phyloP scores from a whole-genome alignment of 2,113 vertebrate species.

The Lamprotornis superbus region DNA sequence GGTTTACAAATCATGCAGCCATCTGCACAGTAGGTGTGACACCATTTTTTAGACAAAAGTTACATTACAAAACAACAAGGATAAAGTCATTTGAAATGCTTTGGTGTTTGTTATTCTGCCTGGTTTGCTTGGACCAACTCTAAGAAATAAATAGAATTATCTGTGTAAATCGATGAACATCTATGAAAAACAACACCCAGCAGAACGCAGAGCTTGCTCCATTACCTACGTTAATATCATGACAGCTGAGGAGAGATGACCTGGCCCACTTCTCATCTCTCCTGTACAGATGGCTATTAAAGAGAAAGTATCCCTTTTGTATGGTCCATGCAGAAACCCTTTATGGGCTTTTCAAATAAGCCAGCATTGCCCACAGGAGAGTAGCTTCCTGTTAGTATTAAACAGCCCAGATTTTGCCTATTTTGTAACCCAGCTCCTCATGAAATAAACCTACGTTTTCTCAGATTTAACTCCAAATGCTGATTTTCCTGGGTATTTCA shows the following conservation, averaged over 20 bases:
- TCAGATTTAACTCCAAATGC: conserved; percentile 59
- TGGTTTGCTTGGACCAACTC: conserved; percentile 87
- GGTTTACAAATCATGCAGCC: conserved; percentile 83
- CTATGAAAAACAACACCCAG: conserved; percentile 96
- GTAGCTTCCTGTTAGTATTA: conserved; percentile 80
- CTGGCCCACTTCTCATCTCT: conserved; percentile 95
- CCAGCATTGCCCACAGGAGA: conserved; percentile 83
- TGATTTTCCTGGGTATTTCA: conserved; percentile 22
- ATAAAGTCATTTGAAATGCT: conserved; percentile 84
- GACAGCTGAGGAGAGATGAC: conserved; percentile 99
- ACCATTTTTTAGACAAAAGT: conserved; percentile 84
- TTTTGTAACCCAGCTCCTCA: conserved; percentile 68
- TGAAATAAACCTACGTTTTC: conserved; percentile 71
- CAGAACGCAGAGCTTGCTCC: conserved; percentile 94
- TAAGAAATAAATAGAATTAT: conserved; percentile 98
- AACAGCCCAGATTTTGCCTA: conserved; percentile 79
- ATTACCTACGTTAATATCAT: conserved; percentile 99
- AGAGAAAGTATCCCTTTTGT: conserved; percentile 95
- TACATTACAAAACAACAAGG: conserved; percentile 84
- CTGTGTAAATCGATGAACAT: conserved; percentile 93
- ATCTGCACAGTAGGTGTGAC: conserved; percentile 84
- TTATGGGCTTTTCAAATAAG: conserved; percentile 86
- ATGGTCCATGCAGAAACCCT: conserved; percentile 87
- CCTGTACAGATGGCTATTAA: conserved; percentile 99
- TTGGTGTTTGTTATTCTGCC: conserved; percentile 89